These are phyloP conservation scores for Brachionus paranguensis DNA, from an alignment of 1,140 invertebrate species.

Conservation along the genomic window DNA sequence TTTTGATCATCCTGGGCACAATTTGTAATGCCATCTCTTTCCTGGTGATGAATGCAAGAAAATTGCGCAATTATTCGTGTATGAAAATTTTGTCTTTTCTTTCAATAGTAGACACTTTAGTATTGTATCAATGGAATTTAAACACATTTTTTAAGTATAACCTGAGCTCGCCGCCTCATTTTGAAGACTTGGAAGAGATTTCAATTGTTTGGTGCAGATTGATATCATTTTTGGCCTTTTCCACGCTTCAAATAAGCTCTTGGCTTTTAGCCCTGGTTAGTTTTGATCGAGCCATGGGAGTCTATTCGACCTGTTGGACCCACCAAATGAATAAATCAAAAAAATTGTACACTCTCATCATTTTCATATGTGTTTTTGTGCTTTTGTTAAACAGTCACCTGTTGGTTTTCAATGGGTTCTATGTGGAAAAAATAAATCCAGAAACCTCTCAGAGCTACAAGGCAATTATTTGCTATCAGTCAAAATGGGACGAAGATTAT, in stretches of 20 bases:
- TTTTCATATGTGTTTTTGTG: neutral
- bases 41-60: neutral
- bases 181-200: slow-evolving; percentile 26
- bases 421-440: neutral
- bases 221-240: slow-evolving; percentile 35
- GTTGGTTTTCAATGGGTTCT: slow-evolving; percentile 14
- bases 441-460: neutral
- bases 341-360: neutral
- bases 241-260: neutral
- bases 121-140: slow-evolving; percentile 38
- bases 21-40: slow-evolving; percentile 24
- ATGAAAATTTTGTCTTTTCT: slow-evolving; percentile 24
- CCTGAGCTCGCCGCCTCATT: neutral
- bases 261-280: slow-evolving; percentile 20
- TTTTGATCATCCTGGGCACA: slow-evolving; percentile 17
- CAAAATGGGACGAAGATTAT: neutral
- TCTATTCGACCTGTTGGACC: slow-evolving; percentile 23
- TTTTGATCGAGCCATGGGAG: neutral
- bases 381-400: slow-evolving; percentile 4
- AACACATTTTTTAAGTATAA: slow-evolving; percentile 38
- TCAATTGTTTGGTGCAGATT: slow-evolving; percentile 11
- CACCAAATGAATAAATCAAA: neutral
- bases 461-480: slow-evolving; percentile 9
- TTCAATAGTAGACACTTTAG: neutral
- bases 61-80: slow-evolving; percentile 15